phyloP scores from a whole-genome alignment of 2,888 invertebrate species.

The Carterocephalus palaemon region DNA sequence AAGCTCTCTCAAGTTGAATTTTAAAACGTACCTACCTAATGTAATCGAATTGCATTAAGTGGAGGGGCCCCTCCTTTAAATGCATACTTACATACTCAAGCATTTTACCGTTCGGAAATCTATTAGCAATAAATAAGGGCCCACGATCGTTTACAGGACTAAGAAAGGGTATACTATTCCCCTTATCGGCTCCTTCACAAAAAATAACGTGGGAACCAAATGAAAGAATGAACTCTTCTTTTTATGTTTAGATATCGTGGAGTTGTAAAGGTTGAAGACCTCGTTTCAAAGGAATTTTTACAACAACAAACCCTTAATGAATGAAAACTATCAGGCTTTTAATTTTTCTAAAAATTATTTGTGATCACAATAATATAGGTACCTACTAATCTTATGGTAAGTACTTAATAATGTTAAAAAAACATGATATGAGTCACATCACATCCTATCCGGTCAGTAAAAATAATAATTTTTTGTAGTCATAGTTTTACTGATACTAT shows the following conservation, averaged over 20 bases:
- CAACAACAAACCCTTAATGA: conserved; percentile 20
- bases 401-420: too few species aligned
- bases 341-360: too few species aligned
- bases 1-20: conserved; percentile 33
- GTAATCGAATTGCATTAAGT: conserved; percentile 42
- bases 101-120: conserved; percentile 64
- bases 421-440: too few species aligned
- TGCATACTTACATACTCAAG: conserved; percentile 55
- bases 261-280: conserved; percentile 56
- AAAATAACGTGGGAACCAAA: conserved; percentile 75
- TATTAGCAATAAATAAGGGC: conserved; percentile 75
- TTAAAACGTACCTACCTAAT: conserved; percentile 30
- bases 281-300: conserved; percentile 49
- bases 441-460: too few species aligned
- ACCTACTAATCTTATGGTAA: too few species aligned
- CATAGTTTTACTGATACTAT: too few species aligned
- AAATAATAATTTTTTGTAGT: too few species aligned
- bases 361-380: too few species aligned
- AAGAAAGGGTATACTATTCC: conserved; percentile 74
- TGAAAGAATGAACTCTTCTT: conserved; percentile 66
- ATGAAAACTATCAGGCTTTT: background rate
- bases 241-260: conserved; percentile 53
- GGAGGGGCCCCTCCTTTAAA: conserved; percentile 52
- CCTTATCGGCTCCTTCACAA: conserved; percentile 72
- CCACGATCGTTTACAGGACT: conserved; percentile 64